Percentiles rank a stretch among this genome's conserved stretches.
These are phyloP conservation scores for Bombyx mandarina DNA, from an alignment of 1,140 invertebrate genomes.

Conservation along the genomic window DNA sequence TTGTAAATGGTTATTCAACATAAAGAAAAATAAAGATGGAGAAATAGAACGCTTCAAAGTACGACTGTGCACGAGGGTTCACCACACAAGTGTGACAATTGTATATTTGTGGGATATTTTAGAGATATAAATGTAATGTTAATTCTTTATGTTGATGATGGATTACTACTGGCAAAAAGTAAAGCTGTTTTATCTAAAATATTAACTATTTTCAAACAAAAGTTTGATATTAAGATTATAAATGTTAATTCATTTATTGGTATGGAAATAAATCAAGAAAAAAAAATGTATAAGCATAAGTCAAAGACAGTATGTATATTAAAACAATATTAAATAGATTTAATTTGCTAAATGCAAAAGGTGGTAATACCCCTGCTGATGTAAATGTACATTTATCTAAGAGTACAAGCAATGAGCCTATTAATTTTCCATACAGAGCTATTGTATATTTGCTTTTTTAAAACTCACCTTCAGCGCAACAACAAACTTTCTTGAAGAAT, in stretches of 20 bases:
- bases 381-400: background rate
- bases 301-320: slow-evolving; percentile 1
- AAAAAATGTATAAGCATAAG: slow-evolving; percentile 12
- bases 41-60: slow-evolving; percentile 17
- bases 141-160: slow-evolving; percentile 24
- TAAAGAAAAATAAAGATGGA: slow-evolving; percentile 19
- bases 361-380: background rate
- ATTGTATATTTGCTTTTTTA: no score
- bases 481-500: no score
- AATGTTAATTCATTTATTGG: slow-evolving; percentile 20
- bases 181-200: slow-evolving; percentile 13
- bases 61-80: slow-evolving; percentile 13
- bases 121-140: slow-evolving; percentile 16
- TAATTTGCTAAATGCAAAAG: background rate
- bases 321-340: slow-evolving; percentile 2
- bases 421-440: slow-evolving; percentile 23
- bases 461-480: no score
- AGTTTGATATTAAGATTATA: slow-evolving; percentile 20
- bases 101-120: slow-evolving; percentile 15
- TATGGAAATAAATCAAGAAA: slow-evolving; percentile 16
- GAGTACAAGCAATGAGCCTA: slow-evolving; percentile 6
- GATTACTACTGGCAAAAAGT: slow-evolving; percentile 16
- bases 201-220: slow-evolving; percentile 11
- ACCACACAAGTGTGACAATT: slow-evolving; percentile 19
- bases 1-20: slow-evolving; percentile 22